These are phyloP conservation scores for Rhyzopertha dominica DNA, from an alignment of 1,140 invertebrate species.

Conservation along the genomic window DNA sequence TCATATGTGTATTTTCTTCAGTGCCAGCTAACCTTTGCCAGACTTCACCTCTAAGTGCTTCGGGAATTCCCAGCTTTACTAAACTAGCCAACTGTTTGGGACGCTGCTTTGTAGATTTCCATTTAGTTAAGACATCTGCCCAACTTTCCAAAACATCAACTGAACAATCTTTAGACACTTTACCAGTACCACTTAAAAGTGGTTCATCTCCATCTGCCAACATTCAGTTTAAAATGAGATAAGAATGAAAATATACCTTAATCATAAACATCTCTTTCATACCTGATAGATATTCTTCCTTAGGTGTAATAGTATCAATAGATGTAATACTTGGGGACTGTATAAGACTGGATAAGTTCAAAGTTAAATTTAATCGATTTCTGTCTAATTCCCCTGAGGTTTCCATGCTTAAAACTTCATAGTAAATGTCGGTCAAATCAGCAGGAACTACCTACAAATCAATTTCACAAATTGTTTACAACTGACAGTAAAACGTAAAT, in stretches of 20 bases:
- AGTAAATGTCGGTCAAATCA: conserved; percentile 59
- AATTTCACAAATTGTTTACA: no score
- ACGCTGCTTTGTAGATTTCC: conserved; percentile 68
- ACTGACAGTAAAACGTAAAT: no score
- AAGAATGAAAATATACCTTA: conserved; percentile 15
- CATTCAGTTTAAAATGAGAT: no score
- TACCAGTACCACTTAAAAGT: conserved; percentile 89
- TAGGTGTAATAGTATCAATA: conserved; percentile 69
- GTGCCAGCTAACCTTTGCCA: conserved; percentile 92
- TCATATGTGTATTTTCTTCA: conserved; percentile 75
- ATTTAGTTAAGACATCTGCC: conserved; percentile 83
- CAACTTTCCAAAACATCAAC: conserved; percentile 88
- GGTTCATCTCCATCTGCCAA: conserved; percentile 86
- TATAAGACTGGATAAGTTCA: conserved; percentile 66
- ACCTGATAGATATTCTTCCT: conserved; percentile 77
- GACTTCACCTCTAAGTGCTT: conserved; percentile 92
- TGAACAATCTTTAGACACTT: conserved; percentile 93
- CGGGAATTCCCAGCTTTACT: conserved; percentile 88
- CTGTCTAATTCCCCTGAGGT: conserved; percentile 79
- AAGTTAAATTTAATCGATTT: conserved; percentile 67
- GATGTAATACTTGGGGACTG: conserved; percentile 67
- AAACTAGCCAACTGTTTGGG: conserved; percentile 72
- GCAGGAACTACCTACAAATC: conserved; percentile 35
- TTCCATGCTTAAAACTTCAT: conserved; percentile 76
- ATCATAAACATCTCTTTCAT: conserved; percentile 19